Conservation (phyloP, 1,140 invertebrate species). For the Carcinoscorpius rotundicauda region DNA sequence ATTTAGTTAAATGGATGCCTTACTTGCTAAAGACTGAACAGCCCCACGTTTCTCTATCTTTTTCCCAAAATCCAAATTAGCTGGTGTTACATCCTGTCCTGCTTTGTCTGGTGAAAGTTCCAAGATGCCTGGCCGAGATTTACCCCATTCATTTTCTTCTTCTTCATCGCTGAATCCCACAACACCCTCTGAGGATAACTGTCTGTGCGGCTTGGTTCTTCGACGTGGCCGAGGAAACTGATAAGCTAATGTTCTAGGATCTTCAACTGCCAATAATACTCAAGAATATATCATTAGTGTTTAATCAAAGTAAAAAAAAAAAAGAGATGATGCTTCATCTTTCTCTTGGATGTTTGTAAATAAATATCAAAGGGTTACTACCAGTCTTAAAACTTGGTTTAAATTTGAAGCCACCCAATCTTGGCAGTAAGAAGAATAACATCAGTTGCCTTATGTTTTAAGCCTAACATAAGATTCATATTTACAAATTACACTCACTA, state of each 20-base stretch:
- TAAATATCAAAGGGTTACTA: too few relatives aligned
- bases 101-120: slow-evolving; percentile 81
- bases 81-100: slow-evolving; percentile 71
- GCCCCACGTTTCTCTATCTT: slow-evolving; percentile 32
- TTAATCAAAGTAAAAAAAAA: neutral
- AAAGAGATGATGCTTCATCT: neutral
- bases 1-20: slow-evolving; percentile 1
- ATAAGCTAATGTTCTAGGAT: slow-evolving; percentile 16
- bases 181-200: slow-evolving; percentile 14
- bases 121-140: slow-evolving; percentile 40
- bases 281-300: too few relatives aligned
- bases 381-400: too few relatives aligned
- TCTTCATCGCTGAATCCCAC: slow-evolving; percentile 23
- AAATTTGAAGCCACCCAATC: too few relatives aligned
- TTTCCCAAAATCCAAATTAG: slow-evolving; percentile 57
- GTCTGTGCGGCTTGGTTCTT: slow-evolving; percentile 6
- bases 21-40: slow-evolving; percentile 38
- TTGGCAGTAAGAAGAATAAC: too few relatives aligned
- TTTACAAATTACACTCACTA: too few relatives aligned
- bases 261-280: slow-evolving; percentile 1
- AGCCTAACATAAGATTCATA: too few relatives aligned
- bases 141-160: slow-evolving; percentile 25
- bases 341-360: too few relatives aligned
- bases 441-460: too few relatives aligned
- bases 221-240: slow-evolving; percentile 16